phyloP scores from a whole-genome alignment of 2,888 invertebrate genomes.

The Campoplex capitator region DNA sequence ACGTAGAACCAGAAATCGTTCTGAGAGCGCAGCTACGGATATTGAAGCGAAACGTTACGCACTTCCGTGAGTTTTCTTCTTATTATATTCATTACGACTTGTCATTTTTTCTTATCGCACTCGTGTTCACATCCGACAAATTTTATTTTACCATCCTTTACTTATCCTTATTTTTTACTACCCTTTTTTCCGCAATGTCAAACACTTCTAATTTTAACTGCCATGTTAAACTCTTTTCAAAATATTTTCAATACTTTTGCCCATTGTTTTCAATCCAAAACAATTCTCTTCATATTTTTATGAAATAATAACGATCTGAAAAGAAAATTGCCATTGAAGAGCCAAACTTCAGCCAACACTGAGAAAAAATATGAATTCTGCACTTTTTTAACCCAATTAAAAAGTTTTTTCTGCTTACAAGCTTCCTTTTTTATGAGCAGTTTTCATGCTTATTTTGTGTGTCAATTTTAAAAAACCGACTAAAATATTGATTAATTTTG shows the following conservation, averaged over 20 bases:
- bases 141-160: slow-evolving; percentile 1
- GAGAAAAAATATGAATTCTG: not conserved
- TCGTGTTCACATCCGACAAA: not conserved
- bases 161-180: too few relatives aligned
- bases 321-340: too few relatives aligned
- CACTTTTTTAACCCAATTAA: not conserved
- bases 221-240: too few relatives aligned
- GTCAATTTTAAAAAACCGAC: too few relatives aligned
- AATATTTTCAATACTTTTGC: too few relatives aligned
- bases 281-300: too few relatives aligned
- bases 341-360: not conserved
- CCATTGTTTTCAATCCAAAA: too few relatives aligned
- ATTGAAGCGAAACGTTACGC: slow-evolving; percentile 80
- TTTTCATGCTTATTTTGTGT: too few relatives aligned
- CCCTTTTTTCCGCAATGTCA: slow-evolving; percentile 82
- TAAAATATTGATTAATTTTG: too few relatives aligned
- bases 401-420: not conserved
- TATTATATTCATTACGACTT: not conserved
- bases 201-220: too few relatives aligned
- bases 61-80: slow-evolving; percentile 75
- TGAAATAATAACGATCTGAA: too few relatives aligned
- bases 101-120: not conserved
- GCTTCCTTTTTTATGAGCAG: not conserved
- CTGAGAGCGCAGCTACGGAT: slow-evolving; percentile 83
- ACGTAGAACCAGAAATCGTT: slow-evolving; percentile 81